Base-by-base conservation (phyloP, 2,113 vertebrate species). In the Pygoscelis antarcticus region DNA sequence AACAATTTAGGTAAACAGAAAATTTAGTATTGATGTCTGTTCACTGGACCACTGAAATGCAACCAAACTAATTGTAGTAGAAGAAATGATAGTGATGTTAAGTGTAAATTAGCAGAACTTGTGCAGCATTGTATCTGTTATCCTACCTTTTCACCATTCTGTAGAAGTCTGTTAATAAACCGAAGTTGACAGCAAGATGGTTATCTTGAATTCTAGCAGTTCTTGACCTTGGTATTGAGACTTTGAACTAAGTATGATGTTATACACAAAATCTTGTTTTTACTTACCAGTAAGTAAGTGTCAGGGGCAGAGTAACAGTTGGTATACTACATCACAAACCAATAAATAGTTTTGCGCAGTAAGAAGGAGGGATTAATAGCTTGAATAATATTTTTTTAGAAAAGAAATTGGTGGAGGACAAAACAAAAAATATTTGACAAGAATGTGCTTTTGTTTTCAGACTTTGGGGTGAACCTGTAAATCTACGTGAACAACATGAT, bases 391-490 rank as follows among this genome's bases (percentile, higher is more conserved):
- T 1, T 21, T 60, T 62, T 54, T 71, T 38, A 14, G 2, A 36
- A 61, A 83, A 88, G 0, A 76, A 83, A 27, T 38, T 49, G 25
- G 52, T 88, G 29, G 23, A 2, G 2, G 78, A 26, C 27, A 71
- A 70, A 80, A 1, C n/a, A 34, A 64, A 89, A 76, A 51, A 47
- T 46, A 34, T 42, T 74, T 96, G 30, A 86, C 54, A 72, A 44
- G 36, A 94, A 23, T 95, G 23, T 95, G 40, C 57, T 97, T 97
- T 78, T 68, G 44, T 89, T 98, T 96, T 94, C 95, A 99, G 99
- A 98, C 99, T 99, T 96, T 99, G 99, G 99, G 99, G 99, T 96
- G 99, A 99, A 92, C 99, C 99, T 79, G 99, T 99, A 91, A 99
- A 99, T 97, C 98, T 99, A 22, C 98, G 99, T 95, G 99, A 99